Evolutionary conservation across 2,888 invertebrate genomes (phyloP), one percentile per base, ranked within the genome.

Genomic region (Oscheius sp.): DNA sequence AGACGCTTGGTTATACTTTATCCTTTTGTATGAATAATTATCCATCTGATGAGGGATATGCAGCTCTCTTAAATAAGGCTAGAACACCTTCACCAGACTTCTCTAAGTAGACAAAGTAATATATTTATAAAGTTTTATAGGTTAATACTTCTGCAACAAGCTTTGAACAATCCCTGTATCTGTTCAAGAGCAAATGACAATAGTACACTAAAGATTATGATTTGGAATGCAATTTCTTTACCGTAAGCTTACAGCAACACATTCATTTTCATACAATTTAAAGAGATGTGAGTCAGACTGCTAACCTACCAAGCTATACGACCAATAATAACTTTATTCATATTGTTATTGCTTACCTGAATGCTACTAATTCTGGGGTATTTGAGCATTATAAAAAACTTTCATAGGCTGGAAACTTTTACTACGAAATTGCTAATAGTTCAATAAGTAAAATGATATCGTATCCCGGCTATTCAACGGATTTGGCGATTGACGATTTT

Each of bases 241-340:
- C 36, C 36, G 8, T 9, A 36, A 14, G 36, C 36, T 36, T 36
- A 36, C 8, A 36, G 14, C 8, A 9, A 36, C 14, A 9, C 14
- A 9, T 36, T 36, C 14, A 36, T 36, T 36, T 14, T 36, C n/a
- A 14, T 36, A 36, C 8, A 14, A 14, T 9, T 36, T 9, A 36
- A 36, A 36, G 8, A 36, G 14, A 36, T 36, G 36, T 14, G 36
- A 36, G 8, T 9, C 36, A 36, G 36, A 36, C 14, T 36, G 14
- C 14, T 36, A 36, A n/a, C n/a, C n/a, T n/a, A n/a, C n/a, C n/a
- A n/a, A n/a, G 36, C 20, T 24, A 22, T 22, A 24, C 24, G 22
- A 47, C 47, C 4, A 5, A 47, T 17, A 54, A 54, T 20, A 54
- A 30, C 2, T 54, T n/a, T 17, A 9, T 54, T 54, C 54, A 54